phyloP scores from a whole-genome alignment of 2,797 vertebrate species.

The Pachyuromys duprasi region DNA sequence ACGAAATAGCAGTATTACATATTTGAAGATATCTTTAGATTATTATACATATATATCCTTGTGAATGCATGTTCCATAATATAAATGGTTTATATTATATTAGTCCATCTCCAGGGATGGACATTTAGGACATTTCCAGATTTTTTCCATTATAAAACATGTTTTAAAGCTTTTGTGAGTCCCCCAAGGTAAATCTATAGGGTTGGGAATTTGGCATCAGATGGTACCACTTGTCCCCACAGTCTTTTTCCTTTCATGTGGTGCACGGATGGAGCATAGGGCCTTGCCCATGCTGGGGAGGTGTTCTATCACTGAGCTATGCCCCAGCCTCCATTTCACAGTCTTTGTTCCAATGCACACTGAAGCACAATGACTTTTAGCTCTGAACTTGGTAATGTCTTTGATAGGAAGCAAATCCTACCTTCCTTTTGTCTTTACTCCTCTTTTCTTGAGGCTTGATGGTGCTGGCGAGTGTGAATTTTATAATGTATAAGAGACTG shows the following conservation, averaged over 20 bases:
- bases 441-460: not conserved
- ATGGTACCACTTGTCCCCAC: not conserved
- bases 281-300: not conserved
- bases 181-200: not conserved
- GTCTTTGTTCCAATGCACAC: not conserved
- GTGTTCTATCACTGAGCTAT: not conserved
- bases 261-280: not conserved
- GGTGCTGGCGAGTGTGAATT: not conserved
- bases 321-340: not conserved
- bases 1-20: not conserved
- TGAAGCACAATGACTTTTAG: not conserved
- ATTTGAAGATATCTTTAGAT: not conserved
- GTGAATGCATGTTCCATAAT: not conserved
- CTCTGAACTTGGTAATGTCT: not conserved
- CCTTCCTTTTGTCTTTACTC: not conserved
- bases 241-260: not conserved
- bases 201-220: not conserved
- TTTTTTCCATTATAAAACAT: not conserved
- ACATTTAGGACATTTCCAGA: not conserved
- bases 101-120: not conserved
- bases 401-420: not conserved
- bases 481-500: not conserved
- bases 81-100: conserved; percentile 6
- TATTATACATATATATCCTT: not conserved
- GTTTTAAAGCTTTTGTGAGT: conserved; percentile 22